phyloP scores from a whole-genome alignment of 1,140 invertebrate species.

The Lepidostoma basale region DNA sequence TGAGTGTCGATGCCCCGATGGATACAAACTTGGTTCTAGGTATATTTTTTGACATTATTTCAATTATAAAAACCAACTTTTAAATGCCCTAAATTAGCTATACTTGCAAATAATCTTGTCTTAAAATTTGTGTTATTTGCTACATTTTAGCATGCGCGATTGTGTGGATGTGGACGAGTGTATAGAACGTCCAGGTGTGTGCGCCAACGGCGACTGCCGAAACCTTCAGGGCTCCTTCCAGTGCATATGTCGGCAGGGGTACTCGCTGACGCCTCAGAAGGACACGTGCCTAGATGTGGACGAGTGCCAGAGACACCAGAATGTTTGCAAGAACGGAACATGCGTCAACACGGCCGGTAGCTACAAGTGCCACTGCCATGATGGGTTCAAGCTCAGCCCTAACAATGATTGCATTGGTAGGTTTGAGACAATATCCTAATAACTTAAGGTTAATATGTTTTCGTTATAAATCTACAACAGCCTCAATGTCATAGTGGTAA shows the following conservation, averaged over 20 bases:
- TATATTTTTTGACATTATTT: conserved; percentile 47
- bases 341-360: conserved; percentile 79
- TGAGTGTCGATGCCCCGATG: conserved; percentile 77
- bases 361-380: conserved; percentile 80
- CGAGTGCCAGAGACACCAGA: conserved; percentile 73
- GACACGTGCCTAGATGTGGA: conserved; percentile 76
- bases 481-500: no score
- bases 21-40: conserved; percentile 73
- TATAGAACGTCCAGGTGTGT: conserved; percentile 66
- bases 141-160: conserved; percentile 53
- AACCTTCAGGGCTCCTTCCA: conserved; percentile 81
- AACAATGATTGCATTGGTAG: conserved; percentile 84
- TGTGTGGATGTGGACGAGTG: conserved; percentile 82
- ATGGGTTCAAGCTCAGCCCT: conserved; percentile 81
- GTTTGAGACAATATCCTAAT: conserved; percentile 34
- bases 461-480: no score
- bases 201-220: conserved; percentile 74
- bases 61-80: no score
- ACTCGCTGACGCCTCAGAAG: conserved; percentile 66
- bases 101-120: no score
- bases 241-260: conserved; percentile 81
- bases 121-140: not conserved
- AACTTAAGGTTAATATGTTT: no score
- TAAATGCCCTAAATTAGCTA: no score
- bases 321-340: conserved; percentile 81